Conservation (phyloP, 2,797 vertebrate species). For the Esox masquinongy region DNA sequence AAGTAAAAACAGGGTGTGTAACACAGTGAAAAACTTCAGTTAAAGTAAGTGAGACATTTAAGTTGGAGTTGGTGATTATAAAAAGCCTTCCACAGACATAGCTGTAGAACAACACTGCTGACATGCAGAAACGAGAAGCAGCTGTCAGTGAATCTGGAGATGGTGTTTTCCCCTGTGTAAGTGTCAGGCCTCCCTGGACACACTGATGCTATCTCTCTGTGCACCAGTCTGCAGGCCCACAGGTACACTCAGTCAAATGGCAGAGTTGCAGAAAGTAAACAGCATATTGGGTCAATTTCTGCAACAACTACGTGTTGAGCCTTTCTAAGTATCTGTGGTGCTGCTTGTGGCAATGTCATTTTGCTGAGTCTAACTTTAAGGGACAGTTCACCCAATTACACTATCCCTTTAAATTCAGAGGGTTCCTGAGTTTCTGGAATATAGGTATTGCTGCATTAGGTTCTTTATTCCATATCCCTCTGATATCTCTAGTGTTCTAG, state of each 20-base stretch:
- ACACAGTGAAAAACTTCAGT: conserved; percentile 54
- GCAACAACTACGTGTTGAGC: too few relatives aligned
- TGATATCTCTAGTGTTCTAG: conserved; percentile 12
- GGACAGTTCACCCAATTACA: not conserved
- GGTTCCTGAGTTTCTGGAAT: conserved; percentile 73
- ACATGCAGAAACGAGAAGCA: conserved; percentile 58
- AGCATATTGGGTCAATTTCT: too few relatives aligned
- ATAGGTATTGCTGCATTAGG: conserved; percentile 72
- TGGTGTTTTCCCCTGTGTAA: not conserved
- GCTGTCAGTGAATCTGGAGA: not conserved
- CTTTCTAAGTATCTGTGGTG: too few relatives aligned
- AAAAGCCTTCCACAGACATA: conserved; percentile 35
- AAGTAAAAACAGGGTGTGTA: conserved; percentile 46
- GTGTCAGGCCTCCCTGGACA: not conserved
- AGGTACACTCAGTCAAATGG: too few relatives aligned
- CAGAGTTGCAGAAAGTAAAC: too few relatives aligned
- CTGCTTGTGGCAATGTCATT: too few relatives aligned
- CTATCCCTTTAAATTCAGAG: conserved; percentile 38
- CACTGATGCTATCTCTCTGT: not conserved
- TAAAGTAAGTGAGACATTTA: conserved; percentile 37
- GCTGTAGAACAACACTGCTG: conserved; percentile 43
- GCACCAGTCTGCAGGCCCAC: not conserved
- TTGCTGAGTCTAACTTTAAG: not conserved
- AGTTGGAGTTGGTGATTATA: conserved; percentile 22
- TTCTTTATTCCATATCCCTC: conserved; percentile 30